Evolutionary conservation across 2,797 vertebrate species (phyloP), one percentile per base, ranked within the genome.

Genomic region (Todus mexicanus): DNA sequence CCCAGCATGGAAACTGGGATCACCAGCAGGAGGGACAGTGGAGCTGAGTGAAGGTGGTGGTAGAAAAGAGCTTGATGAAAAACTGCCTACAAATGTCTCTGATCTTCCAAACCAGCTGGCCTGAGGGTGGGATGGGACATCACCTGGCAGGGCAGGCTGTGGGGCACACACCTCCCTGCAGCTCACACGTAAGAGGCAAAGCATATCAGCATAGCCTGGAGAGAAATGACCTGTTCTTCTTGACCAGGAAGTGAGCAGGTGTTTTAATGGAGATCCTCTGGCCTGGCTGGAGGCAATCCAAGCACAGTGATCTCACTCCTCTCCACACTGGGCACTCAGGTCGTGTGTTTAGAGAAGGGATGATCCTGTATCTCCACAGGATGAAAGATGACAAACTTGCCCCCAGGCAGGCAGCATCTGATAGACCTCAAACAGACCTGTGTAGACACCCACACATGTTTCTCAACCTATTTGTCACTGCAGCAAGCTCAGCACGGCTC

Each of bases 321-420:
- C 61, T 63, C 71, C 35, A 16, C 0, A 0, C 48, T 0, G 4
- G 26, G 47, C 13, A 1, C 57, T 56, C 47, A 65, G 57, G 37
- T 18, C 1, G 1, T 11, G 66, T 63, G 57, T 43, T 61, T 68
- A 74, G 76, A 68, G 80, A 64, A 74, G 50, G 27, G 21, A 51
- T 40, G 75, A 75, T 59, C 69, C 27, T 9, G 14, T 63, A 40
- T 59, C 72, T 72, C 47, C 66, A 31, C 9, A 76, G 88, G 71
- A 87, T 94, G 77, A 87, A 90, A 68, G 63, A 70, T 31, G 18
- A 38, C 50, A 77, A 79, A 69, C 4, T 53, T 75, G 57, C 54
- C 61, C 53, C 21, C 31, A 71, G 71, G 70, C 60, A 66, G 35
- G 56, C 56, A 65, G 56, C 54, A 61, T 54, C 86, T 74, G 70